These are phyloP conservation scores for Poecilobothrus nobilitatus DNA, from an alignment of 2,888 invertebrate genomes.

Conservation along the genomic window DNA sequence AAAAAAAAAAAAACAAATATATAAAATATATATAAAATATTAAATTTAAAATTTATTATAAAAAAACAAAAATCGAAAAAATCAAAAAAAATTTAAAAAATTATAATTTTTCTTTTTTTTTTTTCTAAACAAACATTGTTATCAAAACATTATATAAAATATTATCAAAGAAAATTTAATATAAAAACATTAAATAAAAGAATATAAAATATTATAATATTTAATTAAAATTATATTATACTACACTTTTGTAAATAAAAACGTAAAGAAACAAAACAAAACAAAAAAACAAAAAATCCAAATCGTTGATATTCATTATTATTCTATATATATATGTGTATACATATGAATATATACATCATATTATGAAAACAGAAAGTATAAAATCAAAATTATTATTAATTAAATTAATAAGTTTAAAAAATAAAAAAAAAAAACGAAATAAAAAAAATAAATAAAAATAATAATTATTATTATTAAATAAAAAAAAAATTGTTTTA, in stretches of 20 bases:
- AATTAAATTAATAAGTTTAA: not conserved
- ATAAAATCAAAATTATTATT: not conserved
- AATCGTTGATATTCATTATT: conserved; percentile 4
- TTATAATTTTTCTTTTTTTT: too few relatives aligned
- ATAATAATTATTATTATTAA: too few relatives aligned
- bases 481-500: too few relatives aligned
- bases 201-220: too few relatives aligned
- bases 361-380: not conserved
- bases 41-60: too few relatives aligned
- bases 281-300: not conserved
- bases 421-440: not conserved
- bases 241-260: too few relatives aligned
- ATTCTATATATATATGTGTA: not conserved
- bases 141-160: not conserved
- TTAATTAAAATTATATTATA: too few relatives aligned
- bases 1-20: too few relatives aligned
- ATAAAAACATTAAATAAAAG: not conserved
- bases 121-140: not conserved
- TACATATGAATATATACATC: not conserved
- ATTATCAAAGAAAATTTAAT: not conserved
- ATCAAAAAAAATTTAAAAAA: too few relatives aligned
- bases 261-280: not conserved
- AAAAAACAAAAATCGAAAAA: too few relatives aligned
- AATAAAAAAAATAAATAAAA: not conserved
- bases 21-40: too few relatives aligned